Base-by-base conservation (phyloP, 1,140 invertebrate genomes). In the Eumaeus atala region DNA sequence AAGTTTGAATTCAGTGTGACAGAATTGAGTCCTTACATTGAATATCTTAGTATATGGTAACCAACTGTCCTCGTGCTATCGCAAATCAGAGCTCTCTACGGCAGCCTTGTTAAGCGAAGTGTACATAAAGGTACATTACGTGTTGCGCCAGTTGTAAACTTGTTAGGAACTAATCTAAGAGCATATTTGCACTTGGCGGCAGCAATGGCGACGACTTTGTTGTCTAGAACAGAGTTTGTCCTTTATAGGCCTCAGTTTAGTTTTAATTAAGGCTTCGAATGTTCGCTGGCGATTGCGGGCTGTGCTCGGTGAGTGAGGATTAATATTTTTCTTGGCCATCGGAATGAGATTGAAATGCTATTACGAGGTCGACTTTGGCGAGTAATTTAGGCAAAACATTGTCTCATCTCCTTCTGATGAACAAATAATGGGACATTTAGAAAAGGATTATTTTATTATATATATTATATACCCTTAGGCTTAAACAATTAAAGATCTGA, bases 231-330 rank as follows among this genome's bases (percentile, higher is more conserved):
- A 65, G 56, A 54, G 67, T 68, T 73, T 70, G 72, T 77, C 69
- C 61, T 67, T 63, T 62, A 48, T 51, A 58, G 62, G 56, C 62
- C 66, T 52, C 52, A 66, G 70, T 66, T 81, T 67, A 72, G 67
- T 76, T 77, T 76, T 77, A 77, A 77, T 77, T 74, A 78, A 75
- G 57, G 56, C 67, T 76, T 68, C 66, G 62, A 77, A 59, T 72
- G 67, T 69, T 74, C 62, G 70, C 66, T 68, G 69, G 33, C 36
- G 59, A 61, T 61, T 61, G 52, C 54, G 55, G 51, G 21, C 18
- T 6, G 21, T 6, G 37, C 51, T 21, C 37, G 48, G 48, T n/a
- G 16, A 10, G 21, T 44, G 17, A 33, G 48, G 56, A 51, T 51
- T 55, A 56, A 58, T 58, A 62, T 55, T 58, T 58, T 60, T 56